Percentiles rank a stretch among this genome's conserved stretches.
These are phyloP conservation scores for Enteromius afrohamiltoni DNA, from an alignment of 2,797 vertebrate species.

Conservation along the genomic window DNA sequence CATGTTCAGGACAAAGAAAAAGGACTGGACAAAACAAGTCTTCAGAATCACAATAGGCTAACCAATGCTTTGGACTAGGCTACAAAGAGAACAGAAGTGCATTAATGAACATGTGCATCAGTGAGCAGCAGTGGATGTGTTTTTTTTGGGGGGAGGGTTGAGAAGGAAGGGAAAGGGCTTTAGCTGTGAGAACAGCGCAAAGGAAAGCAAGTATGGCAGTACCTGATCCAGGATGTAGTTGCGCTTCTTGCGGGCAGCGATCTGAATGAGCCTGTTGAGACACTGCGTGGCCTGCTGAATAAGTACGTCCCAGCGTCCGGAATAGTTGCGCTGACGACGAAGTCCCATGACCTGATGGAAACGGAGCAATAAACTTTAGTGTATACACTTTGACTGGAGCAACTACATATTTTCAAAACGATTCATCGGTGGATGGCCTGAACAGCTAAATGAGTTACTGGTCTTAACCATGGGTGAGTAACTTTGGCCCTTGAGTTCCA, in stretches of 20 bases:
- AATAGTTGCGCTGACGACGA: slow-evolving; percentile 90
- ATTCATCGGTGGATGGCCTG: neutral
- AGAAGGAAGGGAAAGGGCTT: slow-evolving; percentile 8
- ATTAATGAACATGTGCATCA: slow-evolving; percentile 64
- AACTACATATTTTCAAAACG: neutral
- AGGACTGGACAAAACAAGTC: slow-evolving; percentile 52
- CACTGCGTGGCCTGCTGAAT: slow-evolving; percentile 96
- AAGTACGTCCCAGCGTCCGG: slow-evolving; percentile 91
- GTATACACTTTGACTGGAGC: neutral
- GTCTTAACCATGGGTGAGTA: neutral
- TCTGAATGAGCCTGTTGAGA: slow-evolving; percentile 93
- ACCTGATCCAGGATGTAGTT: slow-evolving; percentile 98
- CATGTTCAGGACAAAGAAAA: slow-evolving; percentile 62
- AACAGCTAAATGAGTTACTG: neutral
- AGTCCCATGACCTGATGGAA: slow-evolving; percentile 90
- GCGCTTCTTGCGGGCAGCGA: slow-evolving; percentile 91
- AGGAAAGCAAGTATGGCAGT: slow-evolving; percentile 49
- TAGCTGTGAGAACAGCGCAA: slow-evolving; percentile 14
- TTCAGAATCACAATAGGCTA: slow-evolving; percentile 59
- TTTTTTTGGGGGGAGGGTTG: slow-evolving; percentile 34
- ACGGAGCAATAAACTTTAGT: neutral
- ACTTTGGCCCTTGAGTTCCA: no score
- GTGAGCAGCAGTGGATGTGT: slow-evolving; percentile 49
- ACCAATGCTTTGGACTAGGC: slow-evolving; percentile 54
- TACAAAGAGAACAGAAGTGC: slow-evolving; percentile 63